Evolutionary conservation across 2,888 invertebrate genomes (phyloP), one percentile per base, ranked within the genome.

Genomic region (Lycaena phlaeas): DNA sequence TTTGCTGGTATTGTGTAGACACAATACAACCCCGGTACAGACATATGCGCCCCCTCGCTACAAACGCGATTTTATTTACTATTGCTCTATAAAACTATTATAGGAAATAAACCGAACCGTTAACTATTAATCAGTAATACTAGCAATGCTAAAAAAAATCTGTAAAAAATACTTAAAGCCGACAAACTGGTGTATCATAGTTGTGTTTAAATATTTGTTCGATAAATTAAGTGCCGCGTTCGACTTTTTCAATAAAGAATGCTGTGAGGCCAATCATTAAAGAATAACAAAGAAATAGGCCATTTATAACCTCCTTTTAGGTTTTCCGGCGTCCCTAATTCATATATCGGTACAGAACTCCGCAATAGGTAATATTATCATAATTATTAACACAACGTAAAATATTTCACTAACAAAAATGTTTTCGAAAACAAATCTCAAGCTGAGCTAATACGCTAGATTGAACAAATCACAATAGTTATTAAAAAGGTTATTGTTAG

Each of bases 1-100:
- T 81, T 79, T 79, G 65, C 57, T 46, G 46, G 58, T 55, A 81
- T 79, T 81, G 79, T 81, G 63, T 38, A 63, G 4, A 14, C 5
- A 40, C 40, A 40, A 40, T 40, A 11, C 26, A 59, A 59, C 45
- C 39, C 48, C 34, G 41, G 38, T 26, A 55, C 9, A 15, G 25
- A 11, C 3, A 2, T 2, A 18, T 18, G 34, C 18, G 34, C 34
- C 34, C 22, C 34, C 22, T 34, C 34, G 7, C 7, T 29, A 29
- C 12, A 11, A 34, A 22, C 34, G 12, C 18, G 17, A 17, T 14
- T 31, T 31, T 31, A 18, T 22, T 34, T 34, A 34, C 22, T 34
- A 22, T 34, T 34, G 18, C 17, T 7, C 34, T 12, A 34, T 34
- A 22, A 34, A 34, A 34, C 18, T 11, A 34, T 34, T 34, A 34